A percentile compares a stretch with the other conserved stretches of the same genome.
These are phyloP conservation scores for Cosmia pyralina DNA, from an alignment of 2,888 invertebrate species.

Conservation along the genomic window DNA sequence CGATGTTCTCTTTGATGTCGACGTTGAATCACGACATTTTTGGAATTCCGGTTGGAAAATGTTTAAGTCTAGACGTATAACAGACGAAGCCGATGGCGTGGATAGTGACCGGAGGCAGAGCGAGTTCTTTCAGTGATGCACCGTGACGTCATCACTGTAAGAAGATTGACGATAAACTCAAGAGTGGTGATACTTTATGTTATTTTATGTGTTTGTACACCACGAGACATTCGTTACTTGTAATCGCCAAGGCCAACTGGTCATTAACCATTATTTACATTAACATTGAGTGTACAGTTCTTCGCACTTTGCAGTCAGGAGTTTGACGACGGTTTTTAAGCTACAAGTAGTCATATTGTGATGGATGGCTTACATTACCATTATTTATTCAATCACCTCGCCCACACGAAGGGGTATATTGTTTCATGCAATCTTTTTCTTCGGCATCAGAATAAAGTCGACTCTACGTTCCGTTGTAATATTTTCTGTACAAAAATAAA, in stretches of 20 bases:
- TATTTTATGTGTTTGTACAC: conserved; percentile 51
- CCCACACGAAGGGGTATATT: conserved; percentile 34
- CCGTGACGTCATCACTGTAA: conserved; percentile 77
- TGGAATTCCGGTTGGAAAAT: conserved; percentile 38
- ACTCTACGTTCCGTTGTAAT: conserved; percentile 13
- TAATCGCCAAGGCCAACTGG: conserved; percentile 65
- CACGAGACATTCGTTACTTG: conserved; percentile 46
- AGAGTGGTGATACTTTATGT: conserved; percentile 29
- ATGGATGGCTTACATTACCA: conserved; percentile 38
- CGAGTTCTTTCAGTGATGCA: conserved; percentile 71
- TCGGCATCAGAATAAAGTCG: conserved; percentile 6
- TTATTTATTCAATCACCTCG: conserved; percentile 40
- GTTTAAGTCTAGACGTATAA: conserved; percentile 51
- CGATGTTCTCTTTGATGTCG: conserved; percentile 24
- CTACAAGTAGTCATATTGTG: conserved; percentile 29
- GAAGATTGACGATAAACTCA: conserved; percentile 47
- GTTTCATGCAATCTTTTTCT: conserved; percentile 36
- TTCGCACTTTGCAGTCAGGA: conserved; percentile 45
- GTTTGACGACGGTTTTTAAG: conserved; percentile 33
- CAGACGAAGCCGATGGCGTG: conserved; percentile 54
- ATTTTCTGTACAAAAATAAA: conserved; percentile 46
- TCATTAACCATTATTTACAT: conserved; percentile 61
- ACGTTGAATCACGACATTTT: conserved; percentile 38
- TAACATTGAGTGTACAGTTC: conserved; percentile 54
- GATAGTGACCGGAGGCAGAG: conserved; percentile 49